Evolutionary conservation across 2,888 invertebrate species (phyloP), one percentile per base, ranked within the genome.

Genomic region (Tricholauxania praeusta): DNA sequence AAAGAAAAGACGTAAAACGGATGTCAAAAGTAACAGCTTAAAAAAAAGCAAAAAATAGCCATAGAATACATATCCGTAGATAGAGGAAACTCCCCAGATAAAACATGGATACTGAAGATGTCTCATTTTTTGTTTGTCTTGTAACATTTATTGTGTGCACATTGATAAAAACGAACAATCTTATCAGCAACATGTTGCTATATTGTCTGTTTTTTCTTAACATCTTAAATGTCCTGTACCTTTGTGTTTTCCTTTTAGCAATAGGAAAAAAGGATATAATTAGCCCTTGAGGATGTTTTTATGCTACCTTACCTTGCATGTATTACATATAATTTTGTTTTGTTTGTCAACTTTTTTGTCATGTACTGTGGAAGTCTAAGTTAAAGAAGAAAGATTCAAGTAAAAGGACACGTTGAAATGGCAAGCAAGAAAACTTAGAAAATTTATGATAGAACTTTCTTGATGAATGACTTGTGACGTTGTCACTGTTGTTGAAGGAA

Each of bases 391-490:
- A 19, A 55, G 55, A 39, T 39, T 19, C 55, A 55, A 55, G 10
- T 28, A 22, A 17, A 55, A 57, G 57, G 49, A 64, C 15, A 28
- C 49, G n/a, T 12, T 17, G 60, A 32, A 22, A 55, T 12, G 47
- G 22, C 28, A 57, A 22, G 47, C 57, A 59, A 48, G n/a, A 52
- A 32, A 15, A 12, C 28, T n/a, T 10, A 49, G 19, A 52, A 71
- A 71, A 75, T 75, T 71, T 72, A 71, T 71, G 74, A 57, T 68
- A 60, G 48, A 53, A 71, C 52, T 67, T 59, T 64, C 68, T 72
- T 74, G 74, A 76, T 74, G 67, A 69, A 74, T 73, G 70, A 74
- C 51, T 32, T 63, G 51, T 28, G 52, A 22, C 12, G 28, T 28
- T 28, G 39, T 39, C 39, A 39, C 8, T 39, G 39, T 39, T 10